These are phyloP conservation scores for Gavialis gangeticus DNA, from an alignment of 2,113 vertebrate genomes.

Conservation along the genomic window DNA sequence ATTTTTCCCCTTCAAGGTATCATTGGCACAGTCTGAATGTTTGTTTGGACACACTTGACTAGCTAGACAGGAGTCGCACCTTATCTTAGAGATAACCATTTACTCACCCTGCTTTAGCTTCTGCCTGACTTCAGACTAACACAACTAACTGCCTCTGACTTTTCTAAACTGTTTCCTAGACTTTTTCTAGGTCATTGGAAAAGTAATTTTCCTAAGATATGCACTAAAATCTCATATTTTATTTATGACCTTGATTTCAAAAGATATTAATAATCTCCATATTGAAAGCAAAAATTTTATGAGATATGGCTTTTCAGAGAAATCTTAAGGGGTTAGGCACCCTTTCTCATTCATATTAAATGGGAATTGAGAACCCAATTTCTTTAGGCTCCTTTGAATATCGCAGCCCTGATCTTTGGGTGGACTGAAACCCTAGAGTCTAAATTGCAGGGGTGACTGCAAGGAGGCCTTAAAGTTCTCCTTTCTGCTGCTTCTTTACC, in stretches of 20 bases:
- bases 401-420: background rate
- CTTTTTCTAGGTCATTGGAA: background rate
- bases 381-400: background rate
- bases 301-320: background rate
- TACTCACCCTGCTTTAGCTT: no score
- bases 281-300: background rate
- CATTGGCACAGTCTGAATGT: background rate
- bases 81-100: no score
- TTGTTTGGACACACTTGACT: background rate
- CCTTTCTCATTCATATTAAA: background rate
- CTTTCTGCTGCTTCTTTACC: background rate
- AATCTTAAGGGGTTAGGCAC: background rate
- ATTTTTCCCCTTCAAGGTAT: background rate
- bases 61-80: no score
- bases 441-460: background rate
- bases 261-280: background rate
- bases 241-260: slow-evolving; percentile 20
- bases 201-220: slow-evolving; percentile 41
- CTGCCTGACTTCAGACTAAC: no score
- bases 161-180: no score
- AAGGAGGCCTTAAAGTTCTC: background rate
- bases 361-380: background rate
- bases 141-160: no score
- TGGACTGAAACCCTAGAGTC: background rate
- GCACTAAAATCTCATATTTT: background rate